Evolutionary conservation across 2,797 vertebrate genomes (phyloP).

Genomic region (Microcaecilia unicolor): DNA sequence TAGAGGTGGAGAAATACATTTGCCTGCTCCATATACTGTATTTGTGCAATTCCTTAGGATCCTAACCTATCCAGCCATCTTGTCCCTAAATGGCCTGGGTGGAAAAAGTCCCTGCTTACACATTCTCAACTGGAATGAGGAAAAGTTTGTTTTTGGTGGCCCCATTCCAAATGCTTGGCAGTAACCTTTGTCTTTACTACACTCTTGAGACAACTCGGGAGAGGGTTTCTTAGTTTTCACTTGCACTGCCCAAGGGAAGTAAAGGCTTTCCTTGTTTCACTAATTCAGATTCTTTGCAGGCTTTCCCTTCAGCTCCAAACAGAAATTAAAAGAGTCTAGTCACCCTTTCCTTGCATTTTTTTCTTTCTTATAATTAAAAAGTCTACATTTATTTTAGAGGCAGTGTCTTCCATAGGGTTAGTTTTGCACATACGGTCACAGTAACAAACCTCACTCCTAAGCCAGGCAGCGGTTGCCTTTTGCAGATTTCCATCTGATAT

Average conservation of each 20-base stretch:
- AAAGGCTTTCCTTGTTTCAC: slow-evolving; percentile 9
- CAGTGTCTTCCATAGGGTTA: too few species aligned
- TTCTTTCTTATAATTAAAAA: too few species aligned
- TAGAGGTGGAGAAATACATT: slow-evolving; percentile 15
- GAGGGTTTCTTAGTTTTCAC: slow-evolving; percentile 34
- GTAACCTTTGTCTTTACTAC: slow-evolving; percentile 55
- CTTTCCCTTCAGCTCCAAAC: not conserved
- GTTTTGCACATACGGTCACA: too few species aligned
- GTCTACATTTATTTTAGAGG: too few species aligned
- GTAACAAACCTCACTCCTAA: too few species aligned
- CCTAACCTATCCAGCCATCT: slow-evolving; percentile 37
- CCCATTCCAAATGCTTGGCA: slow-evolving; percentile 54
- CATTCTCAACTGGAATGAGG: slow-evolving; percentile 60
- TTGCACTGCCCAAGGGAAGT: slow-evolving; percentile 11
- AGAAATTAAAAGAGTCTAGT: too few species aligned
- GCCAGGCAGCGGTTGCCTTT: too few species aligned
- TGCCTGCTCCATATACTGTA: slow-evolving; percentile 25
- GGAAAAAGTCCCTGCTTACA: slow-evolving; percentile 44
- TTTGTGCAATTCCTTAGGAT: slow-evolving; percentile 47
- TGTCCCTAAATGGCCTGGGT: slow-evolving; percentile 58
- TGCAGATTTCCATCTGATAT: too few species aligned
- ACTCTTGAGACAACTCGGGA: slow-evolving; percentile 50
- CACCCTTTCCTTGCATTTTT: too few species aligned
- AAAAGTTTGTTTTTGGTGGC: slow-evolving; percentile 57
- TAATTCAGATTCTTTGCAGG: slow-evolving; percentile 11